phyloP scores from a whole-genome alignment of 1,140 invertebrate species.

The Riptortus pedestris region DNA sequence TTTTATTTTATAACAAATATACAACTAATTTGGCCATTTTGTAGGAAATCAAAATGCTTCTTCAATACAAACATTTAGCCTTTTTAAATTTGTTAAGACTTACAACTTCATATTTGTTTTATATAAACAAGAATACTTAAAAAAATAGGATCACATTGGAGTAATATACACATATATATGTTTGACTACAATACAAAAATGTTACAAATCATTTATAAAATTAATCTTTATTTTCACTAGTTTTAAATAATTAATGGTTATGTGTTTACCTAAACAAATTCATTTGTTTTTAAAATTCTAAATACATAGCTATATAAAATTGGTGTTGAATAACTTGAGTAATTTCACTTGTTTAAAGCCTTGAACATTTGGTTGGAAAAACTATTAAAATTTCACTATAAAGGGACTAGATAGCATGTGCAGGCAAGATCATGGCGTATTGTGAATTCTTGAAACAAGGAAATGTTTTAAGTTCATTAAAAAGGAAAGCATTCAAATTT shows the following conservation, averaged over 20 bases:
- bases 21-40: no score
- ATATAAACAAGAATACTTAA: conserved; percentile 8
- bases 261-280: conserved; percentile 3
- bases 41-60: no score
- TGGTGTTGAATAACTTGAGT: background rate
- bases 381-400: background rate
- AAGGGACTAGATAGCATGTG: background rate
- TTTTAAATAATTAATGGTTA: background rate
- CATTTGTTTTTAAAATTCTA: conserved; percentile 9
- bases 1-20: no score
- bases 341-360: background rate
- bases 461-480: background rate
- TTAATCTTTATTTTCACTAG: background rate
- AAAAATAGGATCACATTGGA: conserved; percentile 6
- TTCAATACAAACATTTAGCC: no score
- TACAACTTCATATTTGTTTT: background rate
- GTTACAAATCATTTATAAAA: conserved; percentile 12
- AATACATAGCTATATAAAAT: background rate
- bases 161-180: background rate
- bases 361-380: background rate
- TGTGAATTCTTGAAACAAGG: background rate
- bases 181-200: conserved; percentile 3
- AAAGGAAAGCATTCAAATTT: background rate
- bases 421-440: background rate
- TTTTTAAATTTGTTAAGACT: no score